These are phyloP conservation scores for Piprites chloris DNA, from an alignment of 2,113 vertebrate genomes.

Conservation along the genomic window DNA sequence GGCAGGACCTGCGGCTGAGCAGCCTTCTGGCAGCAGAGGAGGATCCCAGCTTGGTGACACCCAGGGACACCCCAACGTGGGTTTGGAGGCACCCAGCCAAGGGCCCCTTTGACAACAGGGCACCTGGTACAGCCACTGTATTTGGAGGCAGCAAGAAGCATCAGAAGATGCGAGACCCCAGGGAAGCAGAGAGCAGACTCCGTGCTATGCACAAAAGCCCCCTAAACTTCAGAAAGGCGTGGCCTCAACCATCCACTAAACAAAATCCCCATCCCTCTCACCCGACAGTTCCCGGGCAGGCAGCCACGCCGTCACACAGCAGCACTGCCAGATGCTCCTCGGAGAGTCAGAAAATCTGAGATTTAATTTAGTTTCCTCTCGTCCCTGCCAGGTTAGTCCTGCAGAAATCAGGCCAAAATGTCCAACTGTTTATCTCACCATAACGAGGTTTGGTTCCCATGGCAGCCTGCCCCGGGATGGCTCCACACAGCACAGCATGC, in stretches of 20 bases:
- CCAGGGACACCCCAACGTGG: fast-evolving
- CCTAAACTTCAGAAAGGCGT: neutral
- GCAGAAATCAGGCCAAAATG: conserved; percentile 29
- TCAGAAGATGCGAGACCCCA: neutral
- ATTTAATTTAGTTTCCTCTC: conserved; percentile 41
- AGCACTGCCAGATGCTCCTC: neutral
- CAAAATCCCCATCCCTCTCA: neutral
- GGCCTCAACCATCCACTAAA: fast-evolving
- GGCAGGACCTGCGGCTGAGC: neutral
- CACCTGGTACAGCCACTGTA: fast-evolving
- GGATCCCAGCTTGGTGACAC: fast-evolving
- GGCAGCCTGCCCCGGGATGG: conserved; percentile 16
- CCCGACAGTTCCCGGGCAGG: neutral
- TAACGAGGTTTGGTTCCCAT: conserved; percentile 51
- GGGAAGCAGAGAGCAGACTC: neutral
- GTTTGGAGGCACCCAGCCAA: neutral
- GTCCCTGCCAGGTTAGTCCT: conserved; percentile 23
- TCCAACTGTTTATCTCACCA: conserved; percentile 42
- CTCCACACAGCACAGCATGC: neutral
- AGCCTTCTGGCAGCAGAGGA: neutral
- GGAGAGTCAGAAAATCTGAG: conserved; percentile 14
- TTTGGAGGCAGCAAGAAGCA: neutral
- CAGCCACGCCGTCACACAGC: neutral
- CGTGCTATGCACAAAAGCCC: fast-evolving
- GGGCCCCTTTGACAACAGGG: neutral